Evolutionary conservation across 1,140 invertebrate genomes (phyloP).

Genomic region (Calycopis cecrops): DNA sequence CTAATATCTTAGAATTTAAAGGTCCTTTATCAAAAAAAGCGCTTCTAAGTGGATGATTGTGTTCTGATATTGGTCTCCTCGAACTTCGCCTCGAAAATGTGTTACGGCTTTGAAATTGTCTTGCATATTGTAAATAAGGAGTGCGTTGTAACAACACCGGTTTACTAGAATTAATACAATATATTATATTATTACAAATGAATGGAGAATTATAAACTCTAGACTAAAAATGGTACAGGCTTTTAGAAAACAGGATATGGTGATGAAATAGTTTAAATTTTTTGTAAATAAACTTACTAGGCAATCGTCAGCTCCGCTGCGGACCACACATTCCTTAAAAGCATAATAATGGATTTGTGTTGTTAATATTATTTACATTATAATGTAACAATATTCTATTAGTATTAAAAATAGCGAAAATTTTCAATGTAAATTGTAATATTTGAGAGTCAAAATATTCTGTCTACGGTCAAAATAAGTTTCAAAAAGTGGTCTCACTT

Average conservation of each 20-base stretch:
- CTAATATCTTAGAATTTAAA: slow-evolving; percentile 69
- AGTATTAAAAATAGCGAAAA: slow-evolving; percentile 14
- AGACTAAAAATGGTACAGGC: background rate
- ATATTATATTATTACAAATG: background rate
- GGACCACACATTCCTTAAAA: slow-evolving; percentile 55
- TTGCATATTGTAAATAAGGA: slow-evolving; percentile 32
- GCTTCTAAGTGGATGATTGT: slow-evolving; percentile 43
- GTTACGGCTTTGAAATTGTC: slow-evolving; percentile 43
- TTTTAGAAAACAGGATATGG: background rate
- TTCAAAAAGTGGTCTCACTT: too few species aligned
- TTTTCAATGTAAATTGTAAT: slow-evolving; percentile 2
- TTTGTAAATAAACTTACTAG: slow-evolving; percentile 37
- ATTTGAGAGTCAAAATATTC: background rate
- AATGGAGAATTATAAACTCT: background rate
- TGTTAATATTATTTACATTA: slow-evolving; percentile 19
- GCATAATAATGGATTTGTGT: slow-evolving; percentile 45
- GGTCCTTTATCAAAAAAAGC: slow-evolving; percentile 51
- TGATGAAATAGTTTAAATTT: slow-evolving; percentile 9
- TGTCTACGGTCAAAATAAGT: too few species aligned
- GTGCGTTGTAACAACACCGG: slow-evolving; percentile 34
- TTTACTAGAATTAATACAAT: slow-evolving; percentile 43
- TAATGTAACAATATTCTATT: too few species aligned
- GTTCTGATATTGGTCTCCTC: slow-evolving; percentile 33
- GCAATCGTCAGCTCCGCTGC: slow-evolving; percentile 46
- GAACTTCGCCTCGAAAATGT: slow-evolving; percentile 39